A percentile compares a stretch with the other conserved stretches of the same genome.
Evolutionary conservation across 2,113 vertebrate genomes (phyloP).

Genomic region (Eleginops maclovinus): DNA sequence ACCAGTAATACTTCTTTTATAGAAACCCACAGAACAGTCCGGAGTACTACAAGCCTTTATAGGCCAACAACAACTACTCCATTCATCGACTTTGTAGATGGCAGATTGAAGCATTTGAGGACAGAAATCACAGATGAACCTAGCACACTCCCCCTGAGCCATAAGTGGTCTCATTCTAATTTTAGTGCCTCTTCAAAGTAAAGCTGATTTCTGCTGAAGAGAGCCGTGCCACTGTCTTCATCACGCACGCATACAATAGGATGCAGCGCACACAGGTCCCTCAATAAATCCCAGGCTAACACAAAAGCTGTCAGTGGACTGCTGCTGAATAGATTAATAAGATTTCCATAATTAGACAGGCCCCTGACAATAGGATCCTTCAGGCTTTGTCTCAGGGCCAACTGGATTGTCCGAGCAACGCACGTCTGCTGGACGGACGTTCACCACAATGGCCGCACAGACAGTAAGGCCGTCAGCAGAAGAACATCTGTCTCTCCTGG

Average conservation of each 20-base stretch:
- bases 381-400: conserved; percentile 90
- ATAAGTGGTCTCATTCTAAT: conserved; percentile 59
- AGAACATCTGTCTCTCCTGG: conserved; percentile 88
- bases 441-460: conserved; percentile 87
- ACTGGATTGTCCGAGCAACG: conserved; percentile 86
- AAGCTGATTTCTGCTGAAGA: conserved; percentile 50
- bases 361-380: conserved; percentile 92
- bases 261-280: conserved; percentile 80
- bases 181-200: conserved; percentile 54
- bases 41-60: conserved; percentile 44
- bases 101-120: conserved; percentile 23
- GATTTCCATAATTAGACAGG: conserved; percentile 97
- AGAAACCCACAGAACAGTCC: conserved; percentile 67
- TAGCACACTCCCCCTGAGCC: conserved; percentile 33
- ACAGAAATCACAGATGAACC: conserved; percentile 33
- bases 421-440: conserved; percentile 87
- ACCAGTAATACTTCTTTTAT: conserved; percentile 69
- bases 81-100: conserved; percentile 38
- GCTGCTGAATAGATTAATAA: conserved; percentile 96
- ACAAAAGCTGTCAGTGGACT: conserved; percentile 84
- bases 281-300: conserved; percentile 83
- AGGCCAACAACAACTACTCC: conserved; percentile 37
- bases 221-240: conserved; percentile 70
- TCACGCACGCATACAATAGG: conserved; percentile 71
- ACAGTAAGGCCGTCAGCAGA: conserved; percentile 83